Conservation (phyloP, 1,140 invertebrate species). For the Goniozus legneri region DNA sequence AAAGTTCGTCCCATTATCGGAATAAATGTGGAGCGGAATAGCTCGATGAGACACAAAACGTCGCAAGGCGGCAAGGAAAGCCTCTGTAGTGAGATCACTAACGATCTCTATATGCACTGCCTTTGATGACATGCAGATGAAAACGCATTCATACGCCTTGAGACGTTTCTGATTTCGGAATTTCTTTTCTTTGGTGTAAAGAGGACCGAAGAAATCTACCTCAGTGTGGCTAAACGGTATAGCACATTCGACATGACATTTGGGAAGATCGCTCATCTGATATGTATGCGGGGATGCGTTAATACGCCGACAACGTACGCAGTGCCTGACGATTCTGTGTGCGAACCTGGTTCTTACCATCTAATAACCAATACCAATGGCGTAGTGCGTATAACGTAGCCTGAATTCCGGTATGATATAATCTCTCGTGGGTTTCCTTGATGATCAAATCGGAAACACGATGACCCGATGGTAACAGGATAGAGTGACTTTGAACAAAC, state of each 20-base stretch:
- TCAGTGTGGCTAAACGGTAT: neutral
- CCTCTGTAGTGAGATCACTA: neutral
- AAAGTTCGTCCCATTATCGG: neutral
- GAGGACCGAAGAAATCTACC: neutral
- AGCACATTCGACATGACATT: neutral
- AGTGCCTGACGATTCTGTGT: neutral
- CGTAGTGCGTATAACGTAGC: neutral
- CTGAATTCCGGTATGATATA: neutral
- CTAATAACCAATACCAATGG: neutral
- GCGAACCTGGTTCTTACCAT: neutral
- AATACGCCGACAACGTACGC: neutral
- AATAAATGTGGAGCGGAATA: neutral
- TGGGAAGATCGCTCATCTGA: neutral
- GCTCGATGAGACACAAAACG: neutral
- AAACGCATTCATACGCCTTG: neutral
- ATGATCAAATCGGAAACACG: constrained; percentile 5
- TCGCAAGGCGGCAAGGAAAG: neutral
- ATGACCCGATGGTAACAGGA: neutral
- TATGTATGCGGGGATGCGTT: neutral
- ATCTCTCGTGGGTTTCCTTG: neutral
- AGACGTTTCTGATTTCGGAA: neutral
- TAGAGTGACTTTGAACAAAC: neutral
- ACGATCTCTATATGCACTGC: neutral
- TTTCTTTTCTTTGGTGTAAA: neutral
- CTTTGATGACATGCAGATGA: neutral